A percentile compares a stretch with the other conserved stretches of the same genome.
Conservation (phyloP, 2,888 invertebrate genomes). For the Sesamia inferens region DNA sequence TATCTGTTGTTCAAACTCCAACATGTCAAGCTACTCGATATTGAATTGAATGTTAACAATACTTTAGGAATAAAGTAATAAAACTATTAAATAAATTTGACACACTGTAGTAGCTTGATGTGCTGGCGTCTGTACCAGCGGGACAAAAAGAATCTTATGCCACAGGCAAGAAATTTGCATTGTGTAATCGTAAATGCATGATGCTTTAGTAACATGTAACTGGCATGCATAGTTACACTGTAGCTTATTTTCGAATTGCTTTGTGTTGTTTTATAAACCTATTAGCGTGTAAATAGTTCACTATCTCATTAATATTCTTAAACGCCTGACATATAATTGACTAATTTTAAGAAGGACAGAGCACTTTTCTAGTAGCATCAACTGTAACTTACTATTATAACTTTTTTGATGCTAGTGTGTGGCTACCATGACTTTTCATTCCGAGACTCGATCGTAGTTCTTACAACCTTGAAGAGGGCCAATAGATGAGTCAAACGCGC, state of each 20-base stretch:
- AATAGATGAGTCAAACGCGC: too few species aligned
- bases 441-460: too few species aligned
- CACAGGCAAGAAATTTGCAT: background rate
- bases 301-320: conserved; percentile 12
- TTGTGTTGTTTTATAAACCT: conserved; percentile 1
- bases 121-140: background rate
- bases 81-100: too few species aligned
- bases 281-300: background rate
- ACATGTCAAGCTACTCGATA: too few species aligned
- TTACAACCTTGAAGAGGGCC: too few species aligned
- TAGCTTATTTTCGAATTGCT: conserved; percentile 9
- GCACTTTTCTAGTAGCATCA: background rate
- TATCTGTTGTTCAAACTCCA: too few species aligned
- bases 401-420: background rate
- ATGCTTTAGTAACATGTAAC: background rate
- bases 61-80: too few species aligned
- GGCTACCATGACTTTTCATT: too few species aligned
- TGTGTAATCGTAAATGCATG: background rate
- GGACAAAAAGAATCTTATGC: background rate
- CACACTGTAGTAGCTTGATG: too few species aligned
- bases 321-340: conserved; percentile 45
- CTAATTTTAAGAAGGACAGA: conserved; percentile 28
- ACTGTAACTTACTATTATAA: background rate
- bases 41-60: too few species aligned
- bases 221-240: conserved; percentile 1